Conservation (phyloP, 2,888 invertebrate species). For the Pyrrhia umbra region DNA sequence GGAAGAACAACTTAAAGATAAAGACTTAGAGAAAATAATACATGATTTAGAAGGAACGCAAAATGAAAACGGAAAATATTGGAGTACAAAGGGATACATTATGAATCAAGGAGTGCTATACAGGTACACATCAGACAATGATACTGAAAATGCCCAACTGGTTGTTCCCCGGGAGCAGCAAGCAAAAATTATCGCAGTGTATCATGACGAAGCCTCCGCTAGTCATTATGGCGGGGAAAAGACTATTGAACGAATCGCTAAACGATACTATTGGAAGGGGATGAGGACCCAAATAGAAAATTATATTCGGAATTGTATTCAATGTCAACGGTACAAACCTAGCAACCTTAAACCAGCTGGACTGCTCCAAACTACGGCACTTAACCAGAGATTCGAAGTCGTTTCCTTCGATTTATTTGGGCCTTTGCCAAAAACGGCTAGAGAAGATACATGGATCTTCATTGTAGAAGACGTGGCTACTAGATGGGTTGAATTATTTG, state of each 20-base stretch:
- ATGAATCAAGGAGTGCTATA: no score
- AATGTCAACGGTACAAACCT: conserved; percentile 48
- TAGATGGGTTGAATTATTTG: conserved; percentile 50
- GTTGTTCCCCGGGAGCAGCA: conserved; percentile 1
- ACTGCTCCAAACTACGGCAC: conserved; percentile 36
- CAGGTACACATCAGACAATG: background rate
- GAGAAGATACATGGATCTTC: conserved; percentile 12
- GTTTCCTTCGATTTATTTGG: conserved; percentile 54
- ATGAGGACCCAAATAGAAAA: conserved; percentile 37
- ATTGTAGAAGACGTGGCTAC: conserved; percentile 33
- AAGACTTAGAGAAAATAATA: conserved; percentile 6
- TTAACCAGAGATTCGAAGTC: conserved; percentile 45
- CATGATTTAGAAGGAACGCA: conserved; percentile 1
- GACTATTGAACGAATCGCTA: conserved; percentile 21
- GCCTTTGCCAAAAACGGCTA: background rate
- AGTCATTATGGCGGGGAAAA: conserved; percentile 30
- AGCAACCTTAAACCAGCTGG: conserved; percentile 50
- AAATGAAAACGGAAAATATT: no score
- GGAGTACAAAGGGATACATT: no score
- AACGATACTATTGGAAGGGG: conserved; percentile 37
- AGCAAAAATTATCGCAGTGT: background rate
- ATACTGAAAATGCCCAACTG: conserved; percentile 1
- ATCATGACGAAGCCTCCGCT: conserved; percentile 12
- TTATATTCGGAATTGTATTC: background rate
- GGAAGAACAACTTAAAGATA: conserved; percentile 17